These are phyloP conservation scores for Chelidonichthys spinosus DNA, from an alignment of 2,797 vertebrate species.

Conservation along the genomic window DNA sequence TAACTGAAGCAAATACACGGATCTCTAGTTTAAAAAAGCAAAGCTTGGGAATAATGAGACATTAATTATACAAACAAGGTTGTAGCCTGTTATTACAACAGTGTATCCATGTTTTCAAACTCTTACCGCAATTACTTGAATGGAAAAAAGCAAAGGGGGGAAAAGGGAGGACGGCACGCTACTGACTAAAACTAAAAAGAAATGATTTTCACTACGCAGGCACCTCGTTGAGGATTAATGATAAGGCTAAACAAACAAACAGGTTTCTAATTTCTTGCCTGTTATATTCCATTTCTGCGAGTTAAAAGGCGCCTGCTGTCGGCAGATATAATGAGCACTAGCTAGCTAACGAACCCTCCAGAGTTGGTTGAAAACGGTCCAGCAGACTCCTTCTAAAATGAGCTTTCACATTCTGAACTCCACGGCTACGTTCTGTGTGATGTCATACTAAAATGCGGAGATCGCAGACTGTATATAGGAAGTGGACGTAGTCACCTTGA, in stretches of 20 bases:
- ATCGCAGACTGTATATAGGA: too few relatives aligned
- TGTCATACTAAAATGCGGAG: background rate
- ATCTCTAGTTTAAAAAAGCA: constrained; percentile 41
- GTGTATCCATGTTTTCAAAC: constrained; percentile 38
- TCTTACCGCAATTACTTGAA: constrained; percentile 49
- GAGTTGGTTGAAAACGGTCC: background rate
- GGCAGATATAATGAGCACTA: background rate
- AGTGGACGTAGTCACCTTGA: too few relatives aligned
- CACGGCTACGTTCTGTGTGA: background rate
- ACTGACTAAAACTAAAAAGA: background rate
- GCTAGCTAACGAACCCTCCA: background rate
- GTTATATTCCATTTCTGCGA: background rate
- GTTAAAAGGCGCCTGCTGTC: background rate
- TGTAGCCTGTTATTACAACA: constrained; percentile 50
- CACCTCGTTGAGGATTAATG: background rate
- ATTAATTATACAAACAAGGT: constrained; percentile 69
- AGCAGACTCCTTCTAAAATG: background rate
- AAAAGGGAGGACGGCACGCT: constrained; percentile 1
- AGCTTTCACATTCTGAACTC: background rate
- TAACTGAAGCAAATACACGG: constrained; percentile 51
- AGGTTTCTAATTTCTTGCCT: background rate
- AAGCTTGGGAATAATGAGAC: constrained; percentile 57
- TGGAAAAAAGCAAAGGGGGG: constrained; percentile 30
- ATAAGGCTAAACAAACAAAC: constrained; percentile 1
- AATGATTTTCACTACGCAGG: background rate